Percentiles rank a stretch among this genome's conserved stretches.
Evolutionary conservation across 2,888 invertebrate genomes (phyloP).

Genomic region (Deilephila porcellus): DNA sequence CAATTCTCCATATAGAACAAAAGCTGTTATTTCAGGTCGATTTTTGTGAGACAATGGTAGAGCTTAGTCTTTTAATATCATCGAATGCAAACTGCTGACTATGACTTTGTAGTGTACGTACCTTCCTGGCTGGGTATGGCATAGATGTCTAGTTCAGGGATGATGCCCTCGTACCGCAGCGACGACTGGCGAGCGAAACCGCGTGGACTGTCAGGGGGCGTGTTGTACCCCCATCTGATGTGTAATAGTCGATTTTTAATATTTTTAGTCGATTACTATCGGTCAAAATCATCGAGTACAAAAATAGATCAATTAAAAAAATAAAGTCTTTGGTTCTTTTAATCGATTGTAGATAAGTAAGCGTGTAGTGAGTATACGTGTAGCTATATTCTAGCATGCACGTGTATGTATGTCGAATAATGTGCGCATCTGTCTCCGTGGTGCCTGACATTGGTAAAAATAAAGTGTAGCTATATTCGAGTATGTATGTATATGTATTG

Average conservation of each 20-base stretch:
- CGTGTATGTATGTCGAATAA: not conserved
- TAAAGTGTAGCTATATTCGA: too few species aligned
- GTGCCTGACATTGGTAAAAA: conserved; percentile 72
- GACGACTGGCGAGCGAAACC: conserved; percentile 88
- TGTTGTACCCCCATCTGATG: conserved; percentile 88
- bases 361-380: not conserved
- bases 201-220: conserved; percentile 98
- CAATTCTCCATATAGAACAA: too few species aligned
- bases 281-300: too few species aligned
- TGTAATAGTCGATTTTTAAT: too few species aligned
- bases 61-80: too few species aligned
- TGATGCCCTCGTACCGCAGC: conserved; percentile 93
- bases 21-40: too few species aligned
- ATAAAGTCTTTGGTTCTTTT: too few species aligned
- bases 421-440: conserved; percentile 42
- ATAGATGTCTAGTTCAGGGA: conserved; percentile 97
- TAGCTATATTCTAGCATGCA: not conserved
- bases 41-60: too few species aligned
- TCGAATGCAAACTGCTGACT: not conserved
- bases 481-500: conserved; percentile 47
- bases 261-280: too few species aligned
- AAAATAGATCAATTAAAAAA: too few species aligned
- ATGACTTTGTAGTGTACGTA: conserved; percentile 60
- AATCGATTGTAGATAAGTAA: too few species aligned
- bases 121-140: conserved; percentile 96